Percentiles rank a stretch among this genome's conserved stretches.
phyloP scores from a whole-genome alignment of 2,797 vertebrate genomes.

The Scomberomorus guttatus region DNA sequence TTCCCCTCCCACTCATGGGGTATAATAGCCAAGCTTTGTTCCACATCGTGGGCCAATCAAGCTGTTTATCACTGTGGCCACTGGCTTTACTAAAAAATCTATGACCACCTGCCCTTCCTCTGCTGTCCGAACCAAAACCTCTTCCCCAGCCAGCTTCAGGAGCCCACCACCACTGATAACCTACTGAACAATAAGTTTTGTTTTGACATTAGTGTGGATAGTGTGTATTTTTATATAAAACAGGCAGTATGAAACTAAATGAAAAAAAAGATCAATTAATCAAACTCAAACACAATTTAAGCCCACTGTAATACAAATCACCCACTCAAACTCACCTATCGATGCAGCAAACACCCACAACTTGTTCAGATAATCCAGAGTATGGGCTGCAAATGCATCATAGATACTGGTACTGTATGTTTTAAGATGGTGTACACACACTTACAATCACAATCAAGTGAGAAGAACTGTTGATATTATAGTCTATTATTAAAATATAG shows the following conservation, averaged over 20 bases:
- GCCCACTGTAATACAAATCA: not conserved
- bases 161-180: conserved; percentile 1
- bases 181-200: not conserved
- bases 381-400: not conserved
- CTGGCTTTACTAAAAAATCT: conserved; percentile 33
- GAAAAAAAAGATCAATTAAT: too few relatives aligned
- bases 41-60: conserved; percentile 66
- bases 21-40: conserved; percentile 91
- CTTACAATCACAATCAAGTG: conserved; percentile 1
- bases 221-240: not conserved
- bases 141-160: conserved; percentile 18
- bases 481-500: not conserved
- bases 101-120: conserved; percentile 50
- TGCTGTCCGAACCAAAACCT: conserved; percentile 35
- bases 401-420: not conserved
- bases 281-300: not conserved
- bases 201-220: not conserved
- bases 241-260: not conserved
- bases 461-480: conserved; percentile 1
- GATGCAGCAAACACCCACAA: conserved; percentile 13
- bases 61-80: conserved; percentile 55
- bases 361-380: conserved; percentile 2
- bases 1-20: conserved; percentile 90
- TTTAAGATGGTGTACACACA: conserved; percentile 2
- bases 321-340: conserved; percentile 27